Evolutionary conservation across 2,113 vertebrate species (phyloP), one percentile per base, ranked within the genome.

Genomic region (Microcebus murinus): DNA sequence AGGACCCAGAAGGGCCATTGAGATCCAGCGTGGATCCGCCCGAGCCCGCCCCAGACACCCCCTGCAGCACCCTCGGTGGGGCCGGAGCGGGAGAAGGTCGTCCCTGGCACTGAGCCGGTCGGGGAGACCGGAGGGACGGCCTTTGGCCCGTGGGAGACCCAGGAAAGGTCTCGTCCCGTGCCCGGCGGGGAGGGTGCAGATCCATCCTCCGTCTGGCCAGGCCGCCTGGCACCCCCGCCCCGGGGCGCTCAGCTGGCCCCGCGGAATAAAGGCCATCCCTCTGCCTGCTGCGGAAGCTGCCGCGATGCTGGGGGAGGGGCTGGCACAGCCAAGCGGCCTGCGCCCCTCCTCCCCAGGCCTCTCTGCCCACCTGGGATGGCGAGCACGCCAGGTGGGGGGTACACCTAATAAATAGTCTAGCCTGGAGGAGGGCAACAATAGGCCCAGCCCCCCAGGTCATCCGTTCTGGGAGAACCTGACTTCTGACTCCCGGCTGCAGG

Each of bases 221-320:
- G 55, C 81, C 14, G 13, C 21, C 14, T 8, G 27, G 23, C 45
- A 27, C 86, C 92, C 92, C 68, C 67, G 89, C 65, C 82, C 59
- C 36, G 31, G 91, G 93, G 77, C 20, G 90, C 83, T 88, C 86
- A 23, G 39, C 80, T 27, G 73, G 61, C 52, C 86, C 90, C 80
- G 96, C 82, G 55, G 93, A 70, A 95, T 96, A 91, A 96, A 97
- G 93, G 84, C 94, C 39, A 21, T 48, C 91, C 65, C 55, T 42
- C 82, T 45, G 82, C 29, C 76, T 10, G 83, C 74, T 39, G 93
- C 96, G 89, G 95, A 86, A 42, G 90, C 86, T 1, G 52, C 71
- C 11, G 27, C 27, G 80, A 61, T 18, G 92, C 91, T 36, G 96
- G 93, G 96, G 96, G 97, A 98, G 96, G 96, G 96, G 96, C 93